Evolutionary conservation across 2,113 vertebrate species (phyloP).

Genomic region (Pseudopodoces humilis): DNA sequence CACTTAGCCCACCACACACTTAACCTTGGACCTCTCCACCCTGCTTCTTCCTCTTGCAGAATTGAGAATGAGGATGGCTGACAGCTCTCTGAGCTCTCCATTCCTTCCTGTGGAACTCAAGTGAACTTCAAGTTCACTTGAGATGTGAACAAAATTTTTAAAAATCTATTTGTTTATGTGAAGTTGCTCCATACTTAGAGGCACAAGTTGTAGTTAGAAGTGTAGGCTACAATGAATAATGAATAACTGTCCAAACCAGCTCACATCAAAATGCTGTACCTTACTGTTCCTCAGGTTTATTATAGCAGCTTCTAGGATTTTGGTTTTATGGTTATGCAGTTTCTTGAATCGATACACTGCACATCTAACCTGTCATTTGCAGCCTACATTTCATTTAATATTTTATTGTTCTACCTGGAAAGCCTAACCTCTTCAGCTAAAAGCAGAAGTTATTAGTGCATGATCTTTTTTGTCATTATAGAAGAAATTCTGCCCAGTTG

Average conservation of each 20-base stretch:
- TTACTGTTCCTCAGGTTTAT: background rate
- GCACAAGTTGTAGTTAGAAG: background rate
- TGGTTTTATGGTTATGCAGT: background rate
- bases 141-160: background rate
- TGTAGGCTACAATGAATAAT: background rate
- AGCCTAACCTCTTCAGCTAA: background rate
- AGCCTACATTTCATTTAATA: background rate
- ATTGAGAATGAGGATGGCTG: background rate
- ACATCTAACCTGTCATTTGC: background rate
- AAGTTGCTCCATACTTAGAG: background rate
- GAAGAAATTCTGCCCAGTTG: background rate
- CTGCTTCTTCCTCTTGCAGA: background rate
- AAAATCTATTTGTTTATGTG: background rate
- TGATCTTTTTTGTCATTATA: background rate
- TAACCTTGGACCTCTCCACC: conserved; percentile 7
- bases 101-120: background rate
- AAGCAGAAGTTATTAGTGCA: background rate
- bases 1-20: background rate
- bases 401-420: background rate
- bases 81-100: background rate
- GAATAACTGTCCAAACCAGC: background rate
- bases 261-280: background rate
- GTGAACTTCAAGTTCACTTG: background rate
- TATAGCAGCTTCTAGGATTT: background rate
- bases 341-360: background rate